Conservation (phyloP, 2,797 vertebrate species). For the Argya squamiceps region DNA sequence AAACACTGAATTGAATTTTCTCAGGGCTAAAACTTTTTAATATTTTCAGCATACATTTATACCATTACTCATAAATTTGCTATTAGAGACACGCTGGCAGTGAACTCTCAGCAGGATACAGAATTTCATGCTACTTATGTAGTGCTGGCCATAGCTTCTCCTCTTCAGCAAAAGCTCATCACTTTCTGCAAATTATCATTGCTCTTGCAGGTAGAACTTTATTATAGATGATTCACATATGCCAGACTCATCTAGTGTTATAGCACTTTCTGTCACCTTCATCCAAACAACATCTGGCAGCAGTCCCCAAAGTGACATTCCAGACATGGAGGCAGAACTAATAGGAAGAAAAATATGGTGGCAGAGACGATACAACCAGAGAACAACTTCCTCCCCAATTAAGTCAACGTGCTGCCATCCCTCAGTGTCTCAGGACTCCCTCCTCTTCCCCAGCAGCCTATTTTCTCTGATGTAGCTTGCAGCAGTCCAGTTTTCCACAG, state of each 20-base stretch:
- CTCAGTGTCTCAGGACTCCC: neutral
- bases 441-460: neutral
- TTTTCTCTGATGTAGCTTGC: neutral
- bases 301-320: constrained; percentile 50
- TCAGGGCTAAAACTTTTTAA: neutral
- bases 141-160: neutral
- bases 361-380: neutral
- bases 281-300: constrained; percentile 57
- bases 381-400: neutral
- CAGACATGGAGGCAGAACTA: constrained; percentile 45
- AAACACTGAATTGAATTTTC: neutral
- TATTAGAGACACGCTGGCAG: neutral
- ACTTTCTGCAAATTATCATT: constrained; percentile 42
- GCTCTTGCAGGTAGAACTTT: constrained; percentile 39
- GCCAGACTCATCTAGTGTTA: constrained; percentile 40
- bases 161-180: constrained; percentile 18
- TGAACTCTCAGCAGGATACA: neutral
- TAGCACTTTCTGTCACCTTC: constrained; percentile 48
- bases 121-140: constrained; percentile 15
- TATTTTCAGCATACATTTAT: neutral
- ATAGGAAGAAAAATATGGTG: constrained; percentile 9
- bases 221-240: constrained; percentile 29
- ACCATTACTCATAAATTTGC: neutral
- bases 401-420: neutral
- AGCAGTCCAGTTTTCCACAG: neutral